These are phyloP conservation scores for Platycnemis pennipes DNA, from an alignment of 2,888 invertebrate genomes.

Conservation along the genomic window DNA sequence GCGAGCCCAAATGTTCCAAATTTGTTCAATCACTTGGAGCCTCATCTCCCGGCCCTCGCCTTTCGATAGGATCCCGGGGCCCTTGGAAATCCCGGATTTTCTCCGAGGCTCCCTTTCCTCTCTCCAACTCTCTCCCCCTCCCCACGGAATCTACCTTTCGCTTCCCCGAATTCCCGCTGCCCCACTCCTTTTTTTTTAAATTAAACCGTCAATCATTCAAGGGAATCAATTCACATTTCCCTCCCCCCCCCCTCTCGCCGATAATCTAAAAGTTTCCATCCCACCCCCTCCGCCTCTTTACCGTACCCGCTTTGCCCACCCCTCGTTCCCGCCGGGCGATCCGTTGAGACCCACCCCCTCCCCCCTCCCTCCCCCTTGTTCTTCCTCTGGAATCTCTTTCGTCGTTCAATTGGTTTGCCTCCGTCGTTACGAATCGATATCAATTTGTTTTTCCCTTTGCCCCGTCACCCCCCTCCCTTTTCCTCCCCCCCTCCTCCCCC, in stretches of 20 bases:
- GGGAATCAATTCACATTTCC: constrained; percentile 60
- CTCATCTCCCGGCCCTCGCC: not conserved
- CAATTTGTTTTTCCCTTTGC: constrained; percentile 53
- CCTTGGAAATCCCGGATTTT: not conserved
- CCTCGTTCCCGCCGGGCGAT: not conserved
- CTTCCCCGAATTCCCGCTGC: constrained; percentile 33
- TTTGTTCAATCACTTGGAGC: constrained; percentile 50
- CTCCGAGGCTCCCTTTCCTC: constrained; percentile 5
- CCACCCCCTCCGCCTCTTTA: not conserved
- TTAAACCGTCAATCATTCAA: constrained; percentile 65
- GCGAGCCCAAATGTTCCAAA: constrained; percentile 52
- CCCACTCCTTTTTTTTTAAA: constrained; percentile 21
- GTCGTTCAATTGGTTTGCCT: constrained; percentile 20
- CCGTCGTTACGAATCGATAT: constrained; percentile 52
- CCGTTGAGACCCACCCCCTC: not conserved
- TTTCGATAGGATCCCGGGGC: not conserved
- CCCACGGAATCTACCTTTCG: constrained; percentile 20
- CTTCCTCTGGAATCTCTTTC: constrained; percentile 16
- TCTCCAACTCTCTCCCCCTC: not conserved
- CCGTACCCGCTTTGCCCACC: not conserved
- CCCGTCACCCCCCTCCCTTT: not conserved
- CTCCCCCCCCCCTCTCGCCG: constrained; percentile 19
- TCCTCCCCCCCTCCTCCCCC: not conserved
- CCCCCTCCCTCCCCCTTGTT: constrained; percentile 8
- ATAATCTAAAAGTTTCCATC: constrained; percentile 25